Percentiles rank a stretch among this genome's conserved stretches.
phyloP scores from a whole-genome alignment of 1,140 invertebrate species.

The Elymnias hypermnestra region DNA sequence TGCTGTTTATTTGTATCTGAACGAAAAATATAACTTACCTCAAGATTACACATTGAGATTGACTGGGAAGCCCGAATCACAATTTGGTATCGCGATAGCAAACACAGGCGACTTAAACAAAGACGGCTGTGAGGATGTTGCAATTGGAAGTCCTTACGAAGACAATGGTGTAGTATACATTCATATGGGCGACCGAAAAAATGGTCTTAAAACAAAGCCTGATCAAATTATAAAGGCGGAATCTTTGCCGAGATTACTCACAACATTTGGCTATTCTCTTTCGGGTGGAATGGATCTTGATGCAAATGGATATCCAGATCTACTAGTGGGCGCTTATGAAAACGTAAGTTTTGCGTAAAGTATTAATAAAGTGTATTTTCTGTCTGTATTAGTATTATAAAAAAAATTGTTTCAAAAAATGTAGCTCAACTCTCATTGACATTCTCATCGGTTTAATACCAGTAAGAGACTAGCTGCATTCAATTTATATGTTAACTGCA shows the following conservation, averaged over 20 bases:
- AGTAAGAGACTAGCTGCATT: too few species aligned
- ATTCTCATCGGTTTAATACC: too few species aligned
- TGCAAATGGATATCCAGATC: constrained; percentile 93
- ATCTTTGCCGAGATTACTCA: constrained; percentile 70
- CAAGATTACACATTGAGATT: constrained; percentile 78
- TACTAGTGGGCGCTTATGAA: constrained; percentile 92
- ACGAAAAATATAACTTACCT: constrained; percentile 73
- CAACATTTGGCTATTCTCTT: constrained; percentile 92
- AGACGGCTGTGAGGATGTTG: constrained; percentile 92
- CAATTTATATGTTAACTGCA: too few species aligned
- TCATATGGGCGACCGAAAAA: constrained; percentile 84
- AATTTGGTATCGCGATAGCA: constrained; percentile 91
- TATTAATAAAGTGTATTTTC: too few species aligned
- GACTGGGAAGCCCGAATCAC: constrained; percentile 84
- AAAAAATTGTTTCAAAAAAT: too few species aligned
- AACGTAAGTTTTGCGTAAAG: constrained; percentile 74
- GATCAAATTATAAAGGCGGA: constrained; percentile 80
- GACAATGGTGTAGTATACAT: constrained; percentile 90
- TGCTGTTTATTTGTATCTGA: constrained; percentile 92
- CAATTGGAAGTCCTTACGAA: constrained; percentile 95
- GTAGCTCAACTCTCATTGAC: too few species aligned
- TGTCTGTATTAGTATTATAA: too few species aligned
- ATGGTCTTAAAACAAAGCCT: constrained; percentile 84
- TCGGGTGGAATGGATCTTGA: constrained; percentile 94
- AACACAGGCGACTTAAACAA: constrained; percentile 94